phyloP scores from a whole-genome alignment of 92 coral and sea anemone species.

The Anthopleura xanthogrammica region DNA sequence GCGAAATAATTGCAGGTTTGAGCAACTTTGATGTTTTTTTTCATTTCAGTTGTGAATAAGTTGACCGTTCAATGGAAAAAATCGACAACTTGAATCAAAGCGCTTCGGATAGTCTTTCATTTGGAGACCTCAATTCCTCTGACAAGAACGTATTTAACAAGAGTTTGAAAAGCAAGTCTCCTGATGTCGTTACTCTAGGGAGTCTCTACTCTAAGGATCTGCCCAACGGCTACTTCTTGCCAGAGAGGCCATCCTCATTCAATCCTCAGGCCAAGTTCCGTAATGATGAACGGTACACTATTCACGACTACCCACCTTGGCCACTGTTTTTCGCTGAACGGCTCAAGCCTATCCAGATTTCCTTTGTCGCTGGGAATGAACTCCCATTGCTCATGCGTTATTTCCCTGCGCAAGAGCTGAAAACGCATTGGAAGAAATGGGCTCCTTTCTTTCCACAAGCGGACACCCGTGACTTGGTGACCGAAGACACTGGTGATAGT shows the following conservation, averaged over 20 bases:
- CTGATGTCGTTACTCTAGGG: slow-evolving; percentile 46
- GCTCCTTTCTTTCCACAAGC: slow-evolving; percentile 67
- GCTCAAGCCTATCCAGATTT: slow-evolving; percentile 67
- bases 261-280: slow-evolving; percentile 56
- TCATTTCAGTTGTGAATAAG: not conserved
- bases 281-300: slow-evolving; percentile 62
- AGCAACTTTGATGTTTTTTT: not conserved
- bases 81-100: not conserved
- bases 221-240: slow-evolving; percentile 66
- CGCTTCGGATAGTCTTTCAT: not conserved
- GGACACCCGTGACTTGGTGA: slow-evolving; percentile 56
- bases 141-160: not conserved
- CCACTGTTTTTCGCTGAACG: slow-evolving; percentile 1
- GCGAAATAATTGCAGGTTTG: no score
- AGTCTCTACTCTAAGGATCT: slow-evolving; percentile 64
- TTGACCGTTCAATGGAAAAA: not conserved
- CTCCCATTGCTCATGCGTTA: slow-evolving; percentile 57
- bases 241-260: slow-evolving; percentile 70
- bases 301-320: slow-evolving; percentile 62
- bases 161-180: not conserved
- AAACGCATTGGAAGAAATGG: slow-evolving; percentile 75
- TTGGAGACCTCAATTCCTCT: not conserved
- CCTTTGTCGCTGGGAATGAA: slow-evolving; percentile 72
- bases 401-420: slow-evolving; percentile 10
- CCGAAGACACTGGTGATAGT: slow-evolving; percentile 69